phyloP scores from a whole-genome alignment of 2,113 vertebrate genomes.

The Apus apus region DNA sequence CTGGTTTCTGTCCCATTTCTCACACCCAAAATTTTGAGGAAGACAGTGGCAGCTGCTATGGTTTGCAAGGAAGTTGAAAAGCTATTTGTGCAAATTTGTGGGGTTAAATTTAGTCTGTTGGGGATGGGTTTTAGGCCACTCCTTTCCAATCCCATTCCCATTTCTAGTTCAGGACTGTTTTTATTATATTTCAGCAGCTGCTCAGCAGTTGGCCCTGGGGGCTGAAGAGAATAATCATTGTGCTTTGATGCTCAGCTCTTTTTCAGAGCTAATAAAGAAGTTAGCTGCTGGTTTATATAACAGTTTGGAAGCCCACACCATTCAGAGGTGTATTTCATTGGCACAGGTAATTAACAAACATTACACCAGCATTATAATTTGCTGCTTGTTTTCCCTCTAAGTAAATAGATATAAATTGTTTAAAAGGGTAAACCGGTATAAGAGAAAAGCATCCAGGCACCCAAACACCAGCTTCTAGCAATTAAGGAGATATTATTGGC shows the following conservation, averaged over 20 bases:
- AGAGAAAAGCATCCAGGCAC: background rate
- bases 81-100: background rate
- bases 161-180: background rate
- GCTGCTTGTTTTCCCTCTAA: constrained; percentile 37
- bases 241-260: background rate
- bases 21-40: background rate
- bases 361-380: background rate
- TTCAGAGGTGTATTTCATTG: constrained; percentile 8
- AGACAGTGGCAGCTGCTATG: background rate
- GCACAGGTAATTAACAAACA: background rate
- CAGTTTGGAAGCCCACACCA: background rate
- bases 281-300: background rate
- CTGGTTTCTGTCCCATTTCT: background rate
- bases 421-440: constrained; percentile 2
- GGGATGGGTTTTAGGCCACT: background rate
- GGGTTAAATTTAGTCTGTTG: background rate
- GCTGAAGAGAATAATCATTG: background rate
- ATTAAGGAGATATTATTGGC: background rate
- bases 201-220: background rate
- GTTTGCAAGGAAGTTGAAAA: background rate
- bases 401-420: constrained; percentile 26
- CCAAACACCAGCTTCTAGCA: background rate
- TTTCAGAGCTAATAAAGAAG: constrained; percentile 36
- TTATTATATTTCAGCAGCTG: background rate
- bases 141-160: background rate